Evolutionary conservation across 2,113 vertebrate species (phyloP).

Genomic region (Pandion haliaetus): DNA sequence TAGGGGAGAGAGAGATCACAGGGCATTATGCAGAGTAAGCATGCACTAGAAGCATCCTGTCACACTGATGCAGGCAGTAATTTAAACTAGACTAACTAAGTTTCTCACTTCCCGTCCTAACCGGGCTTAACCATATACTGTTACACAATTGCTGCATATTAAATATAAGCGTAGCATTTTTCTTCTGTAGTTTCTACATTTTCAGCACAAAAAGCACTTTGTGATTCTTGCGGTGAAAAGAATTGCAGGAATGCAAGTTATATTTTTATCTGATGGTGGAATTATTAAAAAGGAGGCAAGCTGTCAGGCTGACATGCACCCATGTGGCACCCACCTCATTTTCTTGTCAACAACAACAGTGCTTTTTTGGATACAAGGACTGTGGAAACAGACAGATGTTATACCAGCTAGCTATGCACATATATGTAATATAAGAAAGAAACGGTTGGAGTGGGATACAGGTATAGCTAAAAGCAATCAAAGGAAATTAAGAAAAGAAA

Average conservation of each 20-base stretch:
- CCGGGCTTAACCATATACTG: not conserved
- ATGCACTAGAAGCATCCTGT: not conserved
- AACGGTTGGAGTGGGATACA: not conserved
- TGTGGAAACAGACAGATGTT: not conserved
- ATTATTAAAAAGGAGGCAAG: not conserved
- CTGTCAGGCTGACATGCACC: not conserved
- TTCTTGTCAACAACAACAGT: not conserved
- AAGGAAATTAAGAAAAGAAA: not conserved
- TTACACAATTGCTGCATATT: fast-evolving
- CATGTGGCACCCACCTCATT: not conserved
- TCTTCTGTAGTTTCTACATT: not conserved
- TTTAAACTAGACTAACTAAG: not conserved
- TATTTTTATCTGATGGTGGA: not conserved
- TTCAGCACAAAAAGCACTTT: not conserved
- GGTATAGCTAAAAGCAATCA: not conserved
- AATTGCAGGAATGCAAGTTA: not conserved
- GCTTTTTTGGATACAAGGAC: not conserved
- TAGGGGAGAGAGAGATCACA: not conserved
- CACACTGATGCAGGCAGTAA: not conserved
- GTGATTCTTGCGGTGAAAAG: not conserved
- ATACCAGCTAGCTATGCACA: not conserved
- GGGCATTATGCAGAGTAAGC: not conserved
- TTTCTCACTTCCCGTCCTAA: not conserved
- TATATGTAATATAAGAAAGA: not conserved
- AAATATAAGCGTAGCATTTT: not conserved